Evolutionary conservation across 1,140 invertebrate genomes (phyloP).

Genomic region (Drosophila eugracilis): DNA sequence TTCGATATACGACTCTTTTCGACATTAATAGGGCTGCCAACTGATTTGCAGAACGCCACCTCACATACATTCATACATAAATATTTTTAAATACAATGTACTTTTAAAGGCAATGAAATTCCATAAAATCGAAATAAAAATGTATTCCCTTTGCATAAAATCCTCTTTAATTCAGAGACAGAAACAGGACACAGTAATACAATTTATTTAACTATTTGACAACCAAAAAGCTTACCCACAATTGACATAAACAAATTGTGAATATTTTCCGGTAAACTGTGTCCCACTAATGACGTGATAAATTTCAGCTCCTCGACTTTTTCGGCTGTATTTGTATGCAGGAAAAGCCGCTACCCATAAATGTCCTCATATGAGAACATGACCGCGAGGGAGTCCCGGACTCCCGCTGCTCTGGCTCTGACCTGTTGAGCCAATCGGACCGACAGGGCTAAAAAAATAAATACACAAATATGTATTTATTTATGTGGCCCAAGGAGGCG

Average conservation of each 20-base stretch:
- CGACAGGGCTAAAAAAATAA: constrained; percentile 47
- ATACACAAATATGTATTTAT: constrained; percentile 73
- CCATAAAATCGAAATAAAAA: background rate
- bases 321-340: constrained; percentile 31
- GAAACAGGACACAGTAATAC: too few relatives aligned
- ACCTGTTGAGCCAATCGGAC: constrained; percentile 77
- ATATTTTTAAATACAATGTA: too few relatives aligned
- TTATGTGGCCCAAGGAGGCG: constrained; percentile 53
- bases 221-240: background rate
- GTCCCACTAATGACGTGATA: constrained; percentile 25
- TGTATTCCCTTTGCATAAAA: background rate
- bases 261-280: background rate
- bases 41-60: too few relatives aligned
- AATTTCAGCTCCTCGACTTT: constrained; percentile 15
- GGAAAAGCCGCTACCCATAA: constrained; percentile 17
- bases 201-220: constrained; percentile 1
- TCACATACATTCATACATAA: too few relatives aligned
- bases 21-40: too few relatives aligned
- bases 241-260: constrained; percentile 18
- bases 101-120: too few relatives aligned
- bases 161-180: background rate
- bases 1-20: too few relatives aligned
- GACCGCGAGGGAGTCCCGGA: constrained; percentile 9
- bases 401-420: constrained; percentile 34
- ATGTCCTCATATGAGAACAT: constrained; percentile 27